Percentiles rank a stretch among this genome's conserved stretches.
phyloP scores from a whole-genome alignment of 2,797 vertebrate genomes.

The Helicolenus hilgendorfi region DNA sequence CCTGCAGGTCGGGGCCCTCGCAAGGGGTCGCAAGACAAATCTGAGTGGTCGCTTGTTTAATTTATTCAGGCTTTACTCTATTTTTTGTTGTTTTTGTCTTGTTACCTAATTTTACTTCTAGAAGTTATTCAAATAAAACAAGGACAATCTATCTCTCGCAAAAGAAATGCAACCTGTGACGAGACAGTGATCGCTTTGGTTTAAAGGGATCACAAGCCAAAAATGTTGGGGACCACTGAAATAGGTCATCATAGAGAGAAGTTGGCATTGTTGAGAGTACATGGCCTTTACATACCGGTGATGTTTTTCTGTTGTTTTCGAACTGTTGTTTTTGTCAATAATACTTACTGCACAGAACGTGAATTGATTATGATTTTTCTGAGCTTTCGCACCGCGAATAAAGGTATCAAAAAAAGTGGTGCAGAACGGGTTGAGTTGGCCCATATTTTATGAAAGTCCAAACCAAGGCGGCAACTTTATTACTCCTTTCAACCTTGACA shows the following conservation, averaged over 20 bases:
- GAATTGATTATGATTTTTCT: too few species aligned
- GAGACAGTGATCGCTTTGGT: background rate
- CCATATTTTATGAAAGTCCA: too few species aligned
- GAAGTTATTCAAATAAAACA: background rate
- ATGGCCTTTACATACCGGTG: too few species aligned
- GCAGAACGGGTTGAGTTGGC: too few species aligned
- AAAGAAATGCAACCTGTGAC: background rate
- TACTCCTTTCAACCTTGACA: too few species aligned
- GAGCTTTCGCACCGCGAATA: accelerated
- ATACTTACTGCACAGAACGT: accelerated
- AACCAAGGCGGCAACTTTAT: accelerated
- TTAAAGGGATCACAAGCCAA: background rate
- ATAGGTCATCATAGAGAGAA: background rate
- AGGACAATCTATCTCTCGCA: background rate
- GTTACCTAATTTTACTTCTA: background rate
- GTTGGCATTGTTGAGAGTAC: background rate
- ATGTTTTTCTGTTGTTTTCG: too few species aligned
- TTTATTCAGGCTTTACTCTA: background rate
- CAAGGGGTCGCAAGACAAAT: background rate
- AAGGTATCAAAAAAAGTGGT: too few species aligned
- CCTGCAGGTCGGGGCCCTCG: too few species aligned
- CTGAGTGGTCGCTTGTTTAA: background rate
- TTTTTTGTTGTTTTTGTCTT: background rate
- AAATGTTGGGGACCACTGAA: background rate
- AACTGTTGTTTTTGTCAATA: too few species aligned